Base-by-base conservation (phyloP, 2,797 vertebrate genomes). In the Xenentodon cancila region DNA sequence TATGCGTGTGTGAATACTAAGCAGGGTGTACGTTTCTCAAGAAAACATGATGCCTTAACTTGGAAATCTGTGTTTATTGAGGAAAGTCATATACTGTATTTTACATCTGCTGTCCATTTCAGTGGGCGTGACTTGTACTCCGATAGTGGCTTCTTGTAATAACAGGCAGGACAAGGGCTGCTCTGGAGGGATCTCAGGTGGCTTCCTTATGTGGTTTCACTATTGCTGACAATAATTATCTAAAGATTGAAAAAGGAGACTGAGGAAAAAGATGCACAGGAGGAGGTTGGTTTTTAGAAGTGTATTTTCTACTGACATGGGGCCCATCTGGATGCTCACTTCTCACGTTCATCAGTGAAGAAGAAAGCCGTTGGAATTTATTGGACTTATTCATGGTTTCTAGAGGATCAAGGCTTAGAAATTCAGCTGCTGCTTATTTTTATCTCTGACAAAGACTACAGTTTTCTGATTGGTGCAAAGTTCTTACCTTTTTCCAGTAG, bases 1-100 rank as follows among this genome's bases (percentile, higher is more conserved):
- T 15, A 18, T 50, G 8, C 12, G 45, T 44, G 20, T 59, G n/a
- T 44, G 63, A 69, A 56, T 57, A 49, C 32, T 30, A 73, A 78
- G 16, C 37, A 61, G 45, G 34, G 9, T 15, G 44, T 27, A 18
- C 27, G 22, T 58, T 58, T 50, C 50, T 47, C 53, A 7, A 16
- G 60, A 48, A 0, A 37, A 12, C 42, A 22, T 12, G n/a, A 51
- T 49, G 13, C 49, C 55, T 68, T n/a, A 9, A 51, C n/a, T 32
- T 43, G 11, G 21, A 52, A 69, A 55, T 58, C 19, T 54, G 34
- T 17, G 37, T 18, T 1, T 4, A 52, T 30, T 30, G 30, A 30
- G 13, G 56, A 61, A 42, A 20, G 13, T 40, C 37, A 30, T 65
- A 40, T 48, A 13, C 7, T 21, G 20, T 54, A 30, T 65, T 63